These are phyloP conservation scores for Holothuria leucospilota DNA, from an alignment of 53 echinoderm and acorn worm genomes.

Conservation along the genomic window DNA sequence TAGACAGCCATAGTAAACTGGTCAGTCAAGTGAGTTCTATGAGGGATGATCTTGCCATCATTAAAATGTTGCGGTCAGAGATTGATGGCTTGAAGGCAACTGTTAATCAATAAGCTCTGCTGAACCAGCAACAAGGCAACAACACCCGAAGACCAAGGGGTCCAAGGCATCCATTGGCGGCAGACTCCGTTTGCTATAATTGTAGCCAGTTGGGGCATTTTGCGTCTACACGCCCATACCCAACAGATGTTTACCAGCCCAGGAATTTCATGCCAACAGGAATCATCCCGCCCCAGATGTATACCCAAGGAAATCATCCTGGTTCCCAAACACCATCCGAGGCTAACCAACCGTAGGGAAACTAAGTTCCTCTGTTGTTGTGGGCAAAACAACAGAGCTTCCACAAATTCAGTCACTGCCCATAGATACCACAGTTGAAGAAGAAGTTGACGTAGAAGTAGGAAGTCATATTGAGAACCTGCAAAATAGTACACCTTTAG, in stretches of 20 bases:
- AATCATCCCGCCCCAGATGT: neutral
- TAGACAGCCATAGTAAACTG: neutral
- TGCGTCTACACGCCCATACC: slow-evolving; percentile 9
- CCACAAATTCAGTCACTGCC: neutral
- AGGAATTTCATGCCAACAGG: neutral
- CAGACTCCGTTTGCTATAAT: neutral
- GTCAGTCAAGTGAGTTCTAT: neutral
- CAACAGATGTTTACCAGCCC: neutral
- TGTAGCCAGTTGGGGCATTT: slow-evolving; percentile 48
- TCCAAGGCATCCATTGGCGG: neutral
- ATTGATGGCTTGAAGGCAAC: neutral
- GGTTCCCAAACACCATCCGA: neutral
- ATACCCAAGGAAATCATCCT: neutral
- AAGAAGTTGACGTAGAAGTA: neutral
- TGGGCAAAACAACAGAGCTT: slow-evolving; percentile 56
- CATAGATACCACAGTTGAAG: neutral
- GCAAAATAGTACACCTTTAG: too few species aligned
- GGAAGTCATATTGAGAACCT: too few species aligned
- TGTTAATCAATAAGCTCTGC: neutral
- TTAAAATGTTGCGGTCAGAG: neutral
- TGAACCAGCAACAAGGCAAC: neutral
- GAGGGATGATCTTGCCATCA: neutral
- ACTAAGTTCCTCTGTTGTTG: slow-evolving; percentile 62
- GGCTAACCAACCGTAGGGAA: slow-evolving; percentile 15
- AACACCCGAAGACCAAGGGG: neutral